A percentile compares a stretch with the other conserved stretches of the same genome.
phyloP scores from a whole-genome alignment of 1,140 invertebrate genomes.

The Drosophila pectinifera region DNA sequence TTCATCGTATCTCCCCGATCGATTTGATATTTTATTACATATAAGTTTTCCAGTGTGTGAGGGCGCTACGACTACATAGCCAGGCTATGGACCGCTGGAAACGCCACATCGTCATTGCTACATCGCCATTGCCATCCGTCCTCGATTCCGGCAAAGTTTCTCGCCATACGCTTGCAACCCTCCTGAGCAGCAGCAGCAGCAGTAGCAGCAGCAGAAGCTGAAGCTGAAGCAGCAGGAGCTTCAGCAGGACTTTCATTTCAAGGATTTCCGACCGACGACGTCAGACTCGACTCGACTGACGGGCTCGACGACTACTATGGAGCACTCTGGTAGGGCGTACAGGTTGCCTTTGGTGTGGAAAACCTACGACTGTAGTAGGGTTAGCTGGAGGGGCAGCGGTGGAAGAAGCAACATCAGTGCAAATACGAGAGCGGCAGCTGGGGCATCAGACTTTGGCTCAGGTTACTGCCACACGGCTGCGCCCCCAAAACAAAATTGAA shows the following conservation, averaged over 20 bases:
- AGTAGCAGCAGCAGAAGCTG: slow-evolving; percentile 12
- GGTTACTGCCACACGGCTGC: slow-evolving; percentile 70
- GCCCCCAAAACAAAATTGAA: slow-evolving; percentile 58
- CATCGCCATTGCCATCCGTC: slow-evolving; percentile 52
- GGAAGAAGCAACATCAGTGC: slow-evolving; percentile 73
- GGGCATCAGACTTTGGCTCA: slow-evolving; percentile 56
- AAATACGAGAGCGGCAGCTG: slow-evolving; percentile 27
- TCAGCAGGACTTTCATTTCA: slow-evolving; percentile 73
- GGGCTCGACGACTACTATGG: slow-evolving; percentile 45
- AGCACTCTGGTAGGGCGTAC: slow-evolving; percentile 35
- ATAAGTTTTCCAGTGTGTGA: slow-evolving; percentile 16
- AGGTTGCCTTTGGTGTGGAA: slow-evolving; percentile 45
- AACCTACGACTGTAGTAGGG: slow-evolving; percentile 75
- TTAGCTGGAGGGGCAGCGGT: slow-evolving; percentile 43
- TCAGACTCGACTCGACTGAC: slow-evolving; percentile 57
- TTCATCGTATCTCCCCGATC: slow-evolving; percentile 2
- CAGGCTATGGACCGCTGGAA: slow-evolving; percentile 57
- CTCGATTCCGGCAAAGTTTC: slow-evolving; percentile 70
- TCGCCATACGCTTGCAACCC: slow-evolving; percentile 66
- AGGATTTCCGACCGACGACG: slow-evolving; percentile 79
- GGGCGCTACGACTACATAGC: slow-evolving; percentile 66
- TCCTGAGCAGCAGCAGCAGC: slow-evolving; percentile 26
- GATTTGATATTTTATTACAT: slow-evolving; percentile 4
- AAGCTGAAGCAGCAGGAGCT: slow-evolving; percentile 26
- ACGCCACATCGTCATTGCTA: slow-evolving; percentile 46